Conservation (phyloP, 2,888 invertebrate genomes). For the Tinea pellionella region DNA sequence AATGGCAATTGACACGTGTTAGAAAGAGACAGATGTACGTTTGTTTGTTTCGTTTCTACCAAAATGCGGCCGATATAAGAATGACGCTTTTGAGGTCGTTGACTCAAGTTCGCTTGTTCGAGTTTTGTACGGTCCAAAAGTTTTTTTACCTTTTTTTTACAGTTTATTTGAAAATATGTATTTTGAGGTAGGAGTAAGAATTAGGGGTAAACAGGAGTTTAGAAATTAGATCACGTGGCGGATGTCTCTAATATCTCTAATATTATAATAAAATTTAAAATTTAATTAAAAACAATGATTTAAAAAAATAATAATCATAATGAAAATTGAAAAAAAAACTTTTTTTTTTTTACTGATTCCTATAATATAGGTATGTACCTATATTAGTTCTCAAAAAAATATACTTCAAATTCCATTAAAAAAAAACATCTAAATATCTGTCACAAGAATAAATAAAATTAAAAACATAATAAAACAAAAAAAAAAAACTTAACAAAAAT, state of each 20-base stretch:
- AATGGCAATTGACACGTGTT: slow-evolving; percentile 35
- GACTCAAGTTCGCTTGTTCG: background rate
- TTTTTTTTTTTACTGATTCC: too few relatives aligned
- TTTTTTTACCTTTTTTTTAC: background rate
- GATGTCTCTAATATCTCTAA: too few relatives aligned
- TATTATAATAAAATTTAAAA: background rate
- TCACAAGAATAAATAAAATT: too few relatives aligned
- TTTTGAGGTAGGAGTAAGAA: background rate
- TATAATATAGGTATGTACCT: too few relatives aligned
- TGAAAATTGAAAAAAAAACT: background rate
- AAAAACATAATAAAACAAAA: too few relatives aligned
- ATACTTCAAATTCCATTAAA: too few relatives aligned
- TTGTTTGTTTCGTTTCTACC: slow-evolving; percentile 49
- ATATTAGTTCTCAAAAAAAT: too few relatives aligned
- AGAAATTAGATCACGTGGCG: too few relatives aligned
- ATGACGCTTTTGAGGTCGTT: slow-evolving; percentile 38
- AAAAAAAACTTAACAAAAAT: too few relatives aligned
- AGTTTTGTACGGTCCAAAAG: slow-evolving; percentile 10
- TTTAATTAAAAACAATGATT: background rate
- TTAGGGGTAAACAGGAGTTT: too few relatives aligned
- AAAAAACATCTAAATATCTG: too few relatives aligned
- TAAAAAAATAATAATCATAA: background rate
- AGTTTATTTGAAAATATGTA: background rate
- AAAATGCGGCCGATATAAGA: slow-evolving; percentile 67
- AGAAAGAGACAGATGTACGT: slow-evolving; percentile 39